Base-by-base conservation (phyloP, 2,888 invertebrate genomes). In the Gisinianus flammeolus region DNA sequence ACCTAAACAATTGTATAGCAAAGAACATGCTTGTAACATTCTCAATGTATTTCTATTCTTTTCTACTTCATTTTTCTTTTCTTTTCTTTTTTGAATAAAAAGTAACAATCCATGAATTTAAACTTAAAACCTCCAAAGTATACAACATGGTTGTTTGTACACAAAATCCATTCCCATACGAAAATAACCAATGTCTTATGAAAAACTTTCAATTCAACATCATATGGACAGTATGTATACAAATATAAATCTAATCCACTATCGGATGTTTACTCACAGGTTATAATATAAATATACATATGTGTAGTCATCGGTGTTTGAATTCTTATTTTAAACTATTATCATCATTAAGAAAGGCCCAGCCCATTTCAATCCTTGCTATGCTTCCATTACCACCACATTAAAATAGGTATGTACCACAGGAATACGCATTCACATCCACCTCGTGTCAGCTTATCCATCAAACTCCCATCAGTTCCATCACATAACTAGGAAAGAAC, bases 361-460 rank as follows among this genome's bases (percentile, higher is more conserved):
- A 68, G 44, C 68, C 68, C 44, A n/a, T 28, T 68, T 44, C 24
- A 33, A 24, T 68, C 33, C 35, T 26, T 26, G 4, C 16, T 6
- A 4, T 64, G 28, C 64, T 26, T 16, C 26, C 16, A 64, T 64
- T 64, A 58, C 6, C 22, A 64, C 64, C 26, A 64, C 30, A 64
- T 6, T n/a, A 10, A 58, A 58, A 24, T 1, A 19, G 19, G 16
- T 24, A 64, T 28, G 28, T 16, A 64, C 64, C 64, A 64, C 4
- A 19, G 19, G 3, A 68, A 68, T 68, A 44, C 19, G 24, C 22
- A 71, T 33, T 22, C 31, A 56, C 3, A 62, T 75, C 67, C 52
- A 75, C 28, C 67, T 67, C 30, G 64, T 64, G 73, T 73, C 73
- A 76, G 69, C 68, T 69, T 76, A 76, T 76, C 68, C 75, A 54